Evolutionary conservation across 1,140 invertebrate genomes (phyloP).

Genomic region (Drosophila grimshawi): DNA sequence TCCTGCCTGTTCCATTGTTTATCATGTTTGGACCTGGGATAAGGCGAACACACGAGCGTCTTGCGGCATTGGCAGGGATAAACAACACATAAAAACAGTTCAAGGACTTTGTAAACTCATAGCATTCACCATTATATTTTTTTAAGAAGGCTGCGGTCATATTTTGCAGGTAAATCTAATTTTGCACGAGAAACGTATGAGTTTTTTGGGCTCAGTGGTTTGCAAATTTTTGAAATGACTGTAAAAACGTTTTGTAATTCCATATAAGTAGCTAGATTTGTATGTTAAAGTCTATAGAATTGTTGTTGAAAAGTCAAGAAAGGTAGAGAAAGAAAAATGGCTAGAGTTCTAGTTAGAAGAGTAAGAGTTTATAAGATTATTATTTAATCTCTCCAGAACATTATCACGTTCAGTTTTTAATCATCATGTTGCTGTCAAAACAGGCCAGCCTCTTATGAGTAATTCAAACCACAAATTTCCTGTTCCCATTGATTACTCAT

Average conservation of each 20-base stretch:
- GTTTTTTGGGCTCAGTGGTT: not conserved
- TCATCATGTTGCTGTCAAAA: not conserved
- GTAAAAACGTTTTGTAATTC: constrained; percentile 13
- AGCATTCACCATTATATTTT: constrained; percentile 64
- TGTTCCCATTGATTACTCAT: constrained; percentile 33
- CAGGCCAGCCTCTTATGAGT: constrained; percentile 1
- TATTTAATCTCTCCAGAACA: too few species aligned
- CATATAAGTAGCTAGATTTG: not conserved
- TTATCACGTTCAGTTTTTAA: too few species aligned
- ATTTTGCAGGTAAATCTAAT: constrained; percentile 31
- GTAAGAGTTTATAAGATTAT: too few species aligned
- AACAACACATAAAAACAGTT: constrained; percentile 74
- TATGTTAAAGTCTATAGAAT: not conserved
- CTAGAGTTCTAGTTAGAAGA: too few species aligned
- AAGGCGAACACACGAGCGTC: constrained; percentile 63
- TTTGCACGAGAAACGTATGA: constrained; percentile 22
- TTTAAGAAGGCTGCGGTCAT: constrained; percentile 64
- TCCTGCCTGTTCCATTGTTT: constrained; percentile 40
- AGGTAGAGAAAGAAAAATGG: not conserved
- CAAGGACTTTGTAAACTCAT: constrained; percentile 66
- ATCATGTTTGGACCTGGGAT: constrained; percentile 28
- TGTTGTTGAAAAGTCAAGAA: not conserved
- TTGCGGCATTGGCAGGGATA: constrained; percentile 55
- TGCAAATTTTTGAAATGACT: constrained; percentile 14
- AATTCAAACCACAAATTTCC: constrained; percentile 7